Evolutionary conservation across 2,888 invertebrate species (phyloP), one percentile per base, ranked within the genome.

Genomic region (Polyommatus iphigenia): DNA sequence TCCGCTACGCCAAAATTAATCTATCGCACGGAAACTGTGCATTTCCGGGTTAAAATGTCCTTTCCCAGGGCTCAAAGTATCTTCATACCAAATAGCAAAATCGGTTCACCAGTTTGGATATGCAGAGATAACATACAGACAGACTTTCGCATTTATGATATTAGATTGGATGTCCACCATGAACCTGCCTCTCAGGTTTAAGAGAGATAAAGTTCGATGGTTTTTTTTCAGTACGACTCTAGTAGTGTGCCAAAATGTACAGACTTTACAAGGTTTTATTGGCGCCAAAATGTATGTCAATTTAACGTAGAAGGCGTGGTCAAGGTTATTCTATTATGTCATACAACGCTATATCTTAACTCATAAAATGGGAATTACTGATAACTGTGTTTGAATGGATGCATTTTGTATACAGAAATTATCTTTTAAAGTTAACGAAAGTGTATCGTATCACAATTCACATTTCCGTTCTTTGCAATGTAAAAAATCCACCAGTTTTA

Each of bases 291-390:
- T 67, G 67, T 67, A 67, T 29, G 15, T 29, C 62, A 24, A 62
- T 62, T 62, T 10, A 5, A 62, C 62, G 15, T 67, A 67, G 15
- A 67, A 67, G 67, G 67, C 67, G 67, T 32, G 15, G 67, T 18
- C 67, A 67, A 67, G 67, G 67, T 15, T 29, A 15, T 67, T 32
- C 18, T 67, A 67, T 67, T 67, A 29, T 67, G 67, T 67, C 67
- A 67, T 67, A 67, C 24, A 24, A 24, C 13, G 24, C 8, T 29
- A 29, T 32, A 29, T 67, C 67, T 29, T 67, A 29, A 6, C 29
- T 5, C 29, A 67, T 67, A 29, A 62, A 67, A 15, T 67, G 29
- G 24, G 24, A 15, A 29, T 24, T 24, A 24, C 8, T 24, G 29
- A 67, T 67, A 67, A 29, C 29, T 62, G 10, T n/a, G 20, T 20